Conservation (phyloP, 2,113 vertebrate genomes). For the Upupa epops region DNA sequence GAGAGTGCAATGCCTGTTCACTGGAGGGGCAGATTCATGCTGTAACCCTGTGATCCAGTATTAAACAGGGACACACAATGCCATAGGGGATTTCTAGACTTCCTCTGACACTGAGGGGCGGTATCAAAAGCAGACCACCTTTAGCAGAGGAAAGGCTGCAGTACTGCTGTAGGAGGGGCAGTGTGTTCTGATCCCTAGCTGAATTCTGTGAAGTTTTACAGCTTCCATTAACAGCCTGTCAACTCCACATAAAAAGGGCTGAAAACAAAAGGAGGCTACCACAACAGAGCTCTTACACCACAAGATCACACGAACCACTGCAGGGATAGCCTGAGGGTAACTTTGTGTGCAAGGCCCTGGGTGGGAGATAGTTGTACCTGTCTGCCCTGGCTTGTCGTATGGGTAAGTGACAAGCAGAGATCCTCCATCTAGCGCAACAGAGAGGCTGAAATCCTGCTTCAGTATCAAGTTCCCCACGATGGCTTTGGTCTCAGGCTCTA, state of each 20-base stretch:
- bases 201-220: neutral
- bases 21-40: neutral
- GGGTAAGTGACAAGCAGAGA: conserved; percentile 92
- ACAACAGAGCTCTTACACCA: neutral
- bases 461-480: conserved; percentile 89
- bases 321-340: neutral
- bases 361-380: conserved; percentile 74
- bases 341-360: neutral
- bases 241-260: neutral
- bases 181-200: neutral
- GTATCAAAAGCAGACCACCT: neutral
- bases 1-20: neutral
- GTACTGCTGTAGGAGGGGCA: neutral
- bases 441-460: conserved; percentile 87
- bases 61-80: neutral
- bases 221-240: neutral
- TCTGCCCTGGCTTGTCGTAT: conserved; percentile 90
- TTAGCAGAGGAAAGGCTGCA: neutral
- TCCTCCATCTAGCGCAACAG: conserved; percentile 92
- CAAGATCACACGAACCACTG: neutral
- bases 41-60: neutral
- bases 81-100: neutral
- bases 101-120: neutral
- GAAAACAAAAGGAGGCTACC: neutral
- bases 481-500: conserved; percentile 89